Base-by-base conservation (phyloP, 2,888 invertebrate genomes). In the Eupsilia transversa region DNA sequence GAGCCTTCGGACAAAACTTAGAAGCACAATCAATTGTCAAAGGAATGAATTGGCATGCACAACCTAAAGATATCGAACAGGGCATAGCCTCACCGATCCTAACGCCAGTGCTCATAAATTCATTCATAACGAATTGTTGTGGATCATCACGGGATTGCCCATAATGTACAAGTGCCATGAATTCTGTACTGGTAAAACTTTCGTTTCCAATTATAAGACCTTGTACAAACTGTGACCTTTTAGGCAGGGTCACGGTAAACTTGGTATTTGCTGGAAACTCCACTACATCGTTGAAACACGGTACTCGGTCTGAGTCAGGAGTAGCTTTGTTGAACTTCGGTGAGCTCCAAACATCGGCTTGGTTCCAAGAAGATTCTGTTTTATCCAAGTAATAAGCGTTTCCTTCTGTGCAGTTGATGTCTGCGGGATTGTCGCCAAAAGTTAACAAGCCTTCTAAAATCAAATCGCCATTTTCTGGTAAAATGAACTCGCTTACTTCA, bases 301-400 rank as follows among this genome's bases (percentile, higher is more conserved):
- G 97, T 2, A 96, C 83, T 80, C 94, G 92, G 77, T 97, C 96
- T 0, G 94, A 89, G 82, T 97, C 96, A 0, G 97, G 97, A 9
- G 96, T 94, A 1, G 97, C 97, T 77, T 93, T 91, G 75, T 94
- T 96, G 66, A 94, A 94, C 61, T 87, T 92, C 2, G 92, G 80
- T 0, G 94, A 94, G 27, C 89, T 91, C 97, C 97, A 97, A 23
- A 93, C 95, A 61, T 93, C 93, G 0, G 95, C 93, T 86, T 95
- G 92, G 2, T 87, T 86, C 96, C 96, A 96, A 2, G 92, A 87
- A 4, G 92, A 91, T 5, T 86, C 82, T 0, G 92, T 87, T 65
- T 91, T 93, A 52, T 94, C 94, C 52, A 92, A 79, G 71, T 93
- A 95, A 80, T 93, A 92, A 3, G 91, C 86, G 59, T 93, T 92